Evolutionary conservation across 2,113 vertebrate genomes (phyloP).

Genomic region (Odontophorus gujanensis): DNA sequence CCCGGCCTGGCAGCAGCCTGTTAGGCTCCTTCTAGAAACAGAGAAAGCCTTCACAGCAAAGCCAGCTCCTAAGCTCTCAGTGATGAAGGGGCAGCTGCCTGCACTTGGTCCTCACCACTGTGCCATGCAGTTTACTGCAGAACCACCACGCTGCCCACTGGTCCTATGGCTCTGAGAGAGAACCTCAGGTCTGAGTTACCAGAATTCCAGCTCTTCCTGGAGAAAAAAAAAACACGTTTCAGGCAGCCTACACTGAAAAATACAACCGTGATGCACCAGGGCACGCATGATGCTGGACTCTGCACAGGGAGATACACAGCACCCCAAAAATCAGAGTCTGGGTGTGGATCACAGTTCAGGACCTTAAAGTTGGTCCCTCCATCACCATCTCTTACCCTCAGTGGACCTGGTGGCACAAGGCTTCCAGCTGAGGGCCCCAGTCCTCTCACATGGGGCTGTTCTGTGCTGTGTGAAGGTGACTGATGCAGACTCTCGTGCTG

Average conservation of each 20-base stretch:
- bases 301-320: neutral
- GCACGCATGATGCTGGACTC: neutral
- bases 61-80: neutral
- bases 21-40: neutral
- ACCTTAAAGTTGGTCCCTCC: neutral
- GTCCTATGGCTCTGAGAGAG: neutral
- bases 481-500: rapidly evolving
- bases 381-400: neutral
- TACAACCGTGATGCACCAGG: neutral
- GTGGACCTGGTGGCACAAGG: neutral
- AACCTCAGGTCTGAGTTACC: neutral
- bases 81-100: neutral
- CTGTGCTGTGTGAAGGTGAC: neutral
- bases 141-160: neutral
- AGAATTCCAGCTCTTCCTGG: neutral
- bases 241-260: neutral
- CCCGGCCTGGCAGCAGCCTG: neutral
- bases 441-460: rapidly evolving
- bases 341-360: neutral
- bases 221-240: neutral
- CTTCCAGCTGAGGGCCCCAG: neutral
- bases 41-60: neutral
- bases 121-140: neutral
- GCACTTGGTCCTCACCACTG: neutral
- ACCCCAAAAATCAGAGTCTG: neutral